Conservation (phyloP, 2,888 invertebrate genomes). For the Sphaerophoria taeniata region DNA sequence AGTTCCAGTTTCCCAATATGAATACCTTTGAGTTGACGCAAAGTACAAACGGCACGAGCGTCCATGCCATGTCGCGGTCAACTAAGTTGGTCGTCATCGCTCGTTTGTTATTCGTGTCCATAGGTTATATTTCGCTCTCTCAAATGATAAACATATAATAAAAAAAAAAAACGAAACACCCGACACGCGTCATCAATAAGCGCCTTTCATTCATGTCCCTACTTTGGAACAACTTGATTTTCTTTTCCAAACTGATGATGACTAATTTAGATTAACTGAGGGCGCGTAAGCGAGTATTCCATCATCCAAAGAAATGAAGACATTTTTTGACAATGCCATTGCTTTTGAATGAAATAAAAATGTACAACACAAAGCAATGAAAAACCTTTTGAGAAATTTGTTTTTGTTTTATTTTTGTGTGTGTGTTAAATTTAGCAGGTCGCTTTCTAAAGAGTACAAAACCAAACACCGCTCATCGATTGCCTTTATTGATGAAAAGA, state of each 20-base stretch:
- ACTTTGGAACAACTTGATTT: slow-evolving; percentile 56
- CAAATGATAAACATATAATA: neutral
- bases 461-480: slow-evolving; percentile 21
- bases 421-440: slow-evolving; percentile 16
- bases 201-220: slow-evolving; percentile 71
- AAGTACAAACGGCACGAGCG: neutral
- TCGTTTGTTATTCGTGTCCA: neutral
- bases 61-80: neutral
- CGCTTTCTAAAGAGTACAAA: slow-evolving; percentile 47
- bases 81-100: neutral
- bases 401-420: slow-evolving; percentile 29
- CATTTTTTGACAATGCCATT: slow-evolving; percentile 46
- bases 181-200: slow-evolving; percentile 75
- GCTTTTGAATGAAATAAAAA: slow-evolving; percentile 33
- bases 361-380: slow-evolving; percentile 40
- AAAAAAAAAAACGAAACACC: slow-evolving; percentile 51
- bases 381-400: slow-evolving; percentile 38
- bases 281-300: neutral
- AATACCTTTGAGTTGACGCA: neutral
- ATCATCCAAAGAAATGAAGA: slow-evolving; percentile 64
- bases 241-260: slow-evolving; percentile 59
- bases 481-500: slow-evolving; percentile 48
- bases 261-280: slow-evolving; percentile 73
- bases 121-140: slow-evolving; percentile 29
- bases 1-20: slow-evolving; percentile 38